phyloP scores from a whole-genome alignment of 2,113 vertebrate genomes.

The Erinaceus europaeus region DNA sequence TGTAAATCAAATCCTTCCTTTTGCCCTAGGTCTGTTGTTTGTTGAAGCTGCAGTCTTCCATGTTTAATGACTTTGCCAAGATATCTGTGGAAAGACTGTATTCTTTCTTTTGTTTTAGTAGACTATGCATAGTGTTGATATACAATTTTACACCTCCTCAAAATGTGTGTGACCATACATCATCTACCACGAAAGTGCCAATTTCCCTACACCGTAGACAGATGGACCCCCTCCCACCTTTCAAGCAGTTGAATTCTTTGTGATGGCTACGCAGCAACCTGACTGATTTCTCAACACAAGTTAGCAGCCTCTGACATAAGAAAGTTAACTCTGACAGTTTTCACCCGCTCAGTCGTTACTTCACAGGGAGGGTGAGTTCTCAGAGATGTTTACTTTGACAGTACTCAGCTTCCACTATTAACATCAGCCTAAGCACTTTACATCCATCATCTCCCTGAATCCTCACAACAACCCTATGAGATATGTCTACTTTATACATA shows the following conservation, averaged over 20 bases:
- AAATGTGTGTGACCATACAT: too few species aligned
- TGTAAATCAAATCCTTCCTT: not conserved
- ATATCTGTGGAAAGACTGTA: not conserved
- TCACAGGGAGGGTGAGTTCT: not conserved
- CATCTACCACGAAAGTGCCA: too few species aligned
- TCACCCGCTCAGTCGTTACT: not conserved
- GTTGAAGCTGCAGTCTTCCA: not conserved
- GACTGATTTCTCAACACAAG: too few species aligned
- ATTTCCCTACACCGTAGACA: too few species aligned
- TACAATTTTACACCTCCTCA: too few species aligned
- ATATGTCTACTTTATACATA: not conserved
- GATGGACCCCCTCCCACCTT: too few species aligned
- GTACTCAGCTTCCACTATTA: not conserved
- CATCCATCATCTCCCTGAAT: not conserved
- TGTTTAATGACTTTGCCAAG: not conserved
- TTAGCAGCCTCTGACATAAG: too few species aligned
- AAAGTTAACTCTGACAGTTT: not conserved
- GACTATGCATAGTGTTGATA: too few species aligned
- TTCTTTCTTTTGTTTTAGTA: not conserved
- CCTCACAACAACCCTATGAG: not conserved
- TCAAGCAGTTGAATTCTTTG: too few species aligned
- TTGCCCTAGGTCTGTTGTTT: not conserved
- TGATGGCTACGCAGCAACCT: too few species aligned
- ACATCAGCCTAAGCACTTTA: not conserved
- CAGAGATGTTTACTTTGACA: not conserved